phyloP scores from a whole-genome alignment of 1,140 invertebrate genomes.

The Metopolophium dirhodum region DNA sequence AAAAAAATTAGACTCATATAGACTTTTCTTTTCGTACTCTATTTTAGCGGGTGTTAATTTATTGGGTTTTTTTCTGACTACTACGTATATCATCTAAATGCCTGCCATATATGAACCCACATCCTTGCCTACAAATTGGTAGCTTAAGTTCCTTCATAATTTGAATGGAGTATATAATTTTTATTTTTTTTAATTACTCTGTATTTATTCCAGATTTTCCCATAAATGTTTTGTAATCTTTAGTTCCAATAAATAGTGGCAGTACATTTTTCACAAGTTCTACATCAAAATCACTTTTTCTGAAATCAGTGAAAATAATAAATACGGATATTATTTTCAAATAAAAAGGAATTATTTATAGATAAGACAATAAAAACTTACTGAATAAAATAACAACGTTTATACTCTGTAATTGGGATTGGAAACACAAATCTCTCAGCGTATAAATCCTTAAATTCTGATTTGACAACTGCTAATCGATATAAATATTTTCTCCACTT shows the following conservation, averaged over 20 bases:
- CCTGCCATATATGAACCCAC: neutral
- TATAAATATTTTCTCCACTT: constrained; percentile 59
- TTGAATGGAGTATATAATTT: neutral
- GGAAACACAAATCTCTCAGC: constrained; percentile 43
- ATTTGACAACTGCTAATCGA: constrained; percentile 58
- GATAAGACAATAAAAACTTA: constrained; percentile 29
- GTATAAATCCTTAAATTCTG: constrained; percentile 39
- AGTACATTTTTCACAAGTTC: constrained; percentile 55
- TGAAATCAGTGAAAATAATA: constrained; percentile 20
- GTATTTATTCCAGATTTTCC: constrained; percentile 36
- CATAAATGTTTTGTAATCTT: constrained; percentile 58
- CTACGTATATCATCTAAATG: neutral
- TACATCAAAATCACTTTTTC: constrained; percentile 46
- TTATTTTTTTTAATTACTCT: neutral
- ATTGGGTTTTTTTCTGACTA: too few relatives aligned
- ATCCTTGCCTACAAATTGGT: too few relatives aligned
- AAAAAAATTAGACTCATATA: too few relatives aligned
- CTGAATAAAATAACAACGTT: constrained; percentile 58
- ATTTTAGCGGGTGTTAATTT: too few relatives aligned
- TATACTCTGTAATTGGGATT: constrained; percentile 57
- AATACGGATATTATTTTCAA: neutral
- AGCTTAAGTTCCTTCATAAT: neutral
- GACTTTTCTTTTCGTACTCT: too few relatives aligned
- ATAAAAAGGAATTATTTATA: neutral
- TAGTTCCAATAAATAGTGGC: constrained; percentile 57